These are phyloP conservation scores for Xenopus laevis DNA, from an alignment of 2,113 vertebrate species.

Conservation along the genomic window DNA sequence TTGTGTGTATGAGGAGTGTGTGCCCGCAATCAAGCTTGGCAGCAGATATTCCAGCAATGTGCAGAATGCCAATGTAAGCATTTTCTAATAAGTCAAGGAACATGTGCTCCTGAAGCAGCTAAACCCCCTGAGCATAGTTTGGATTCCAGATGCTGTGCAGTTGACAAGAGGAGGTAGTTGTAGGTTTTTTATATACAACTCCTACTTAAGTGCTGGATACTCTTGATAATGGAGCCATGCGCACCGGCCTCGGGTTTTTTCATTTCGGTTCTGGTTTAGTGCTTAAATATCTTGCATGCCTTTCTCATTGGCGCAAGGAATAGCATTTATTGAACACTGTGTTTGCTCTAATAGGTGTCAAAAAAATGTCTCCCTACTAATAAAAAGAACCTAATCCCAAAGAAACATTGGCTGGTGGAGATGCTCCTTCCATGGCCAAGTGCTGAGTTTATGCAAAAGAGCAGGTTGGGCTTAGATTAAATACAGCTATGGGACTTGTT, in stretches of 20 bases:
- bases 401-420: no score
- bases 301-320: not conserved
- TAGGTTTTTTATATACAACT: constrained; percentile 15
- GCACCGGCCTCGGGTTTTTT: not conserved
- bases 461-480: no score
- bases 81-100: constrained; percentile 37
- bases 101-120: constrained; percentile 20
- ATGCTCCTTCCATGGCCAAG: no score
- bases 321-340: no score
- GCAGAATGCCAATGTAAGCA: constrained; percentile 38
- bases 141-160: constrained; percentile 35
- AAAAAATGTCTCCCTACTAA: no score
- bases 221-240: not conserved
- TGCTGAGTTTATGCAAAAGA: no score
- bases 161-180: constrained; percentile 34
- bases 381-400: no score
- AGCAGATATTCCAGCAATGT: constrained; percentile 37
- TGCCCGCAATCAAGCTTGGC: constrained; percentile 43
- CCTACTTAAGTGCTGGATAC: constrained; percentile 16
- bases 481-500: no score
- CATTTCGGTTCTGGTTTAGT: constrained; percentile 4
- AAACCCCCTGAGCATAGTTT: constrained; percentile 38
- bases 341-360: no score
- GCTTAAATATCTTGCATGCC: constrained; percentile 4
- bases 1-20: not conserved